These are phyloP conservation scores for Ceyx margarethae DNA, from an alignment of 2,113 vertebrate species.

Conservation along the genomic window DNA sequence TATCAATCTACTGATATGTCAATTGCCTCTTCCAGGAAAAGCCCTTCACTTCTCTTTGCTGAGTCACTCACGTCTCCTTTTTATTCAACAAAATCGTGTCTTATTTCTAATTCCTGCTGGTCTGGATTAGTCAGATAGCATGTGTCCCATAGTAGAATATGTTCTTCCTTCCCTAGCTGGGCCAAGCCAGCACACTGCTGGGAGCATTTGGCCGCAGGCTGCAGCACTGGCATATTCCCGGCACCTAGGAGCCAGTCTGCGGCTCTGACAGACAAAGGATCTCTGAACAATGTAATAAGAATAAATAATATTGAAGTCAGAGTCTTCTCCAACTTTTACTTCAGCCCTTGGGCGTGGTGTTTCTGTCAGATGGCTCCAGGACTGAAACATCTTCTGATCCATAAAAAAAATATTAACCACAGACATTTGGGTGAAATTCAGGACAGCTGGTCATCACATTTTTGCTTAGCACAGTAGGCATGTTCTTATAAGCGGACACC, in stretches of 20 bases:
- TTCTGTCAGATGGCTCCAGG: background rate
- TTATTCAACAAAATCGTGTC: background rate
- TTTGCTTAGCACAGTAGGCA: background rate
- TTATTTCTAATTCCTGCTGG: background rate
- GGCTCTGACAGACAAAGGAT: background rate
- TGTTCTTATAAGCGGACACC: background rate
- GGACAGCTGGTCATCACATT: background rate
- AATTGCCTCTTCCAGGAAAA: background rate
- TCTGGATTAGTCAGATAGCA: background rate
- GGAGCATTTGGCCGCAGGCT: background rate
- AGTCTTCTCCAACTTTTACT: background rate
- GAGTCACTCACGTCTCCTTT: background rate
- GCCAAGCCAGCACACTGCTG: background rate
- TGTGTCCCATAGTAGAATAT: background rate
- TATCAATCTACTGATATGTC: background rate
- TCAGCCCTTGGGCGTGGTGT: background rate
- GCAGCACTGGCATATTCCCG: background rate
- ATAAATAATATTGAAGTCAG: background rate
- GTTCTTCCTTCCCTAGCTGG: background rate
- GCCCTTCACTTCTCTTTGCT: background rate
- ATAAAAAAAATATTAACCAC: background rate
- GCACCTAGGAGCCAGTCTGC: background rate
- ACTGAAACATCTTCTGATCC: background rate
- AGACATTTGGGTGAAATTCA: background rate
- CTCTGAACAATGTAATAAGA: background rate